phyloP scores from a whole-genome alignment of 2,113 vertebrate species.

The Danionella cerebrum region DNA sequence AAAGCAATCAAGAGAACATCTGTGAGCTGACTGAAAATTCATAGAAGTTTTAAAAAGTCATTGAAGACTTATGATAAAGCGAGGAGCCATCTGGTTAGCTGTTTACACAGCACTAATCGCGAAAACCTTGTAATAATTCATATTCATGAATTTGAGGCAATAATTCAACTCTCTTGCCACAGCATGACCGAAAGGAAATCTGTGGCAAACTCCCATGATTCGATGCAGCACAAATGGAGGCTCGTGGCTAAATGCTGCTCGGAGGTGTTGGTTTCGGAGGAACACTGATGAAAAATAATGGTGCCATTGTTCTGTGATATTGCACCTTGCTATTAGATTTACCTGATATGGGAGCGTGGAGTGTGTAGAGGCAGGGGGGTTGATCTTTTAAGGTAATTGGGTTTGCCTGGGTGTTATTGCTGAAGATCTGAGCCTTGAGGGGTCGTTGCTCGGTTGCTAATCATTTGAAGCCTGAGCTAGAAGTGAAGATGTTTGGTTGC shows the following conservation, averaged over 20 bases:
- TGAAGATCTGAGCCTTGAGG: conserved; percentile 57
- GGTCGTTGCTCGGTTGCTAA: conserved; percentile 49
- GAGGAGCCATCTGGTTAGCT: background rate
- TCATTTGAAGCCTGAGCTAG: conserved; percentile 39
- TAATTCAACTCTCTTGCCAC: conserved; percentile 9
- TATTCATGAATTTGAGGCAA: conserved; percentile 6
- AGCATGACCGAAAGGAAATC: conserved; percentile 41
- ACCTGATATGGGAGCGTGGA: conserved; percentile 55
- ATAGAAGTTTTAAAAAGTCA: background rate
- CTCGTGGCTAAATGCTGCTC: conserved; percentile 48
- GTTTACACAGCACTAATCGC: background rate
- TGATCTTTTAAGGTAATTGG: conserved; percentile 57
- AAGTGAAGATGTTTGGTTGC: background rate
- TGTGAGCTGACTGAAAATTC: background rate
- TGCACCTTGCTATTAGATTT: conserved; percentile 69
- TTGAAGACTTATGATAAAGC: background rate
- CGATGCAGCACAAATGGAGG: conserved; percentile 44
- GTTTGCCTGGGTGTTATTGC: conserved; percentile 64
- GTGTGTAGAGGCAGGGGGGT: conserved; percentile 34
- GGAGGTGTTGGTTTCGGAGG: conserved; percentile 44
- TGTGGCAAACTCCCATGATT: conserved; percentile 51
- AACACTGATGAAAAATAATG: conserved; percentile 73
- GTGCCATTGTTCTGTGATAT: conserved; percentile 61
- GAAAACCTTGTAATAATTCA: background rate
- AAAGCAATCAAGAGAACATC: background rate